Evolutionary conservation across 2,888 invertebrate species (phyloP).

Genomic region (Electrophaes corylata): DNA sequence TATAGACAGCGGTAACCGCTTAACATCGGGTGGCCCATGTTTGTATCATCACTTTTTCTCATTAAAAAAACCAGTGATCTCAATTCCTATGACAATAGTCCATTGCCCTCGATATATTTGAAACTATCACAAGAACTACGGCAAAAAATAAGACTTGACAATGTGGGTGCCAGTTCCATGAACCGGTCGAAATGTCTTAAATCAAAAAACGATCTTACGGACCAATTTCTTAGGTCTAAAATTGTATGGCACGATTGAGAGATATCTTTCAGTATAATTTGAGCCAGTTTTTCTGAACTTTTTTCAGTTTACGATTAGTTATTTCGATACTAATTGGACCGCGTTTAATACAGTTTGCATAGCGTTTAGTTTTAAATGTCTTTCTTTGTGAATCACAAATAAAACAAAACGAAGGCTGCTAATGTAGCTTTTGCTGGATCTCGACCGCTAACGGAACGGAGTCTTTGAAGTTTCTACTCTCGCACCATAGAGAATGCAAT

Average conservation of each 20-base stretch:
- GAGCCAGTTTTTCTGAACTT: constrained; percentile 32
- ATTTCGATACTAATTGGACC: constrained; percentile 29
- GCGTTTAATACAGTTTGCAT: constrained; percentile 15
- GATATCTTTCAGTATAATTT: constrained; percentile 27
- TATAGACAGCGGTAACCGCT: too few relatives aligned
- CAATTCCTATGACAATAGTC: constrained; percentile 43
- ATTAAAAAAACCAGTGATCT: neutral
- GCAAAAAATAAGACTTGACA: constrained; percentile 55
- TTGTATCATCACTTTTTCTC: neutral
- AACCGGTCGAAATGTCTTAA: constrained; percentile 45
- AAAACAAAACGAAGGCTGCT: neutral
- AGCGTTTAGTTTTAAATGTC: constrained; percentile 21
- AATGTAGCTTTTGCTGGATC: too few relatives aligned
- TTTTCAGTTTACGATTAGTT: constrained; percentile 22
- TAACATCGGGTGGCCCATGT: neutral
- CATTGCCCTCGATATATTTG: constrained; percentile 57
- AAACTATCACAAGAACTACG: constrained; percentile 65
- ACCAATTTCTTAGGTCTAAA: neutral
- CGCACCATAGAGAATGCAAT: neutral
- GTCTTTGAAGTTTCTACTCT: neutral
- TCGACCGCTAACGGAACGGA: too few relatives aligned
- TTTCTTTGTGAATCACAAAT: constrained; percentile 7
- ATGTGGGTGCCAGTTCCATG: constrained; percentile 69
- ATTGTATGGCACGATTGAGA: neutral
- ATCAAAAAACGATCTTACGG: neutral